Percentiles rank a stretch among this genome's conserved stretches.
Conservation (phyloP, 2,797 vertebrate genomes). For the Pelodytes ibericus region DNA sequence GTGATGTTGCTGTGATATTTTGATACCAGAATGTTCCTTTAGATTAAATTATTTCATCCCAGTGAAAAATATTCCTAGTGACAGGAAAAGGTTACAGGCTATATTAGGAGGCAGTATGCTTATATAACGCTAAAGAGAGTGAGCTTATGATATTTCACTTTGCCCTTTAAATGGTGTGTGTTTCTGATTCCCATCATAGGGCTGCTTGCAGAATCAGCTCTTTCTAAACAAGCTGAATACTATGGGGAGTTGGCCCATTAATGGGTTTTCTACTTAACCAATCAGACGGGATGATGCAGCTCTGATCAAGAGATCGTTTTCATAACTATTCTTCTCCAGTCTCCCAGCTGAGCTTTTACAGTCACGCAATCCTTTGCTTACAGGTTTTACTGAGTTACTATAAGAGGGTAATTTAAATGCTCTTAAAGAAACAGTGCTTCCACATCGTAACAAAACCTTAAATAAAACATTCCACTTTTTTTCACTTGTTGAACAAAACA, state of each 20-base stretch:
- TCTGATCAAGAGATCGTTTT: slow-evolving; percentile 83
- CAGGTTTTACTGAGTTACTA: slow-evolving; percentile 28
- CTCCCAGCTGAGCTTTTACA: slow-evolving; percentile 82
- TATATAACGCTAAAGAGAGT: neutral
- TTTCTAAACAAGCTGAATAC: slow-evolving; percentile 35
- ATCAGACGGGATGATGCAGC: slow-evolving; percentile 63
- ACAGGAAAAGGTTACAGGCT: neutral
- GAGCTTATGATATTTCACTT: neutral
- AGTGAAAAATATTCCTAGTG: neutral
- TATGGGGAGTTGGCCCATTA: slow-evolving; percentile 70
- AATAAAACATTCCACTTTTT: neutral
- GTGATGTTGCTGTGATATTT: neutral
- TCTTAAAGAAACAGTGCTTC: slow-evolving; percentile 66
- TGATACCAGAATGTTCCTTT: neutral
- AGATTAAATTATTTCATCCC: neutral
- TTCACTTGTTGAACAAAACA: neutral
- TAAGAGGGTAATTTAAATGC: slow-evolving; percentile 63
- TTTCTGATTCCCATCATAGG: neutral
- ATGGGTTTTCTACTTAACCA: slow-evolving; percentile 72
- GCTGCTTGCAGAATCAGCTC: neutral
- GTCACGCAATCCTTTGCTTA: slow-evolving; percentile 82
- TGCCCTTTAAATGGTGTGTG: neutral
- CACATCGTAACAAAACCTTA: too few species aligned
- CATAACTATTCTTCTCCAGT: slow-evolving; percentile 91
- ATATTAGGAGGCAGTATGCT: neutral